Conservation (phyloP, 2,113 vertebrate species). For the Halcyon senegalensis region DNA sequence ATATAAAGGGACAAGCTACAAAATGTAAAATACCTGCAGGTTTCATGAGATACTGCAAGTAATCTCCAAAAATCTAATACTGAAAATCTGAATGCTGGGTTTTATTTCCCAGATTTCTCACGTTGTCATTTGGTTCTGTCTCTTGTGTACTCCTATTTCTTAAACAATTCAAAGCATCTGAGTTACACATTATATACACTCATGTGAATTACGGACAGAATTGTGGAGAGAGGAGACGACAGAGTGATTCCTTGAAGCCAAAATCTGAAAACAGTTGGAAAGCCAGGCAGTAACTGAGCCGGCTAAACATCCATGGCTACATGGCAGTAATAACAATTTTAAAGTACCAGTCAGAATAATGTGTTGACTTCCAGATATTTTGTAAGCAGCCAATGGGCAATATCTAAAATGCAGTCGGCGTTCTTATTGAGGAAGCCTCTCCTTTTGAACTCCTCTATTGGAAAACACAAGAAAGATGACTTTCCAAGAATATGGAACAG, state of each 20-base stretch:
- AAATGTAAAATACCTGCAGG: neutral
- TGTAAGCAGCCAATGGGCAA: conserved; percentile 6
- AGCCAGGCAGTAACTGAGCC: conserved; percentile 16
- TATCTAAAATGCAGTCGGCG: neutral
- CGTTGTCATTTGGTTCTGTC: conserved; percentile 36
- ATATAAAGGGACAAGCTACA: neutral
- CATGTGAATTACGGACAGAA: conserved; percentile 6
- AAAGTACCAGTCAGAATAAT: conserved; percentile 17
- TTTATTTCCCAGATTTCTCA: neutral
- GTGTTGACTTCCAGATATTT: neutral
- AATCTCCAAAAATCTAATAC: conserved; percentile 19
- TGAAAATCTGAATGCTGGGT: neutral
- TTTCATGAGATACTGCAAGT: neutral
- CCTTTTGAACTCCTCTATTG: neutral
- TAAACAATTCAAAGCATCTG: conserved; percentile 49
- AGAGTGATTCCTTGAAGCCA: neutral
- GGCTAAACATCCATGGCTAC: neutral
- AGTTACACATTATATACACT: neutral
- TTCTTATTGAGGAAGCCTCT: neutral
- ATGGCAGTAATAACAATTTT: neutral
- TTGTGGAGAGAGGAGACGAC: neutral
- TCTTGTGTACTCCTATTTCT: neutral
- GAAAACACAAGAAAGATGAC: neutral
- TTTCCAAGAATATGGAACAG: neutral
- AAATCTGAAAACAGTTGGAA: conserved; percentile 13